Evolutionary conservation across 2,113 vertebrate species (phyloP), one percentile per base, ranked within the genome.

Genomic region (Polypterus bichir): DNA sequence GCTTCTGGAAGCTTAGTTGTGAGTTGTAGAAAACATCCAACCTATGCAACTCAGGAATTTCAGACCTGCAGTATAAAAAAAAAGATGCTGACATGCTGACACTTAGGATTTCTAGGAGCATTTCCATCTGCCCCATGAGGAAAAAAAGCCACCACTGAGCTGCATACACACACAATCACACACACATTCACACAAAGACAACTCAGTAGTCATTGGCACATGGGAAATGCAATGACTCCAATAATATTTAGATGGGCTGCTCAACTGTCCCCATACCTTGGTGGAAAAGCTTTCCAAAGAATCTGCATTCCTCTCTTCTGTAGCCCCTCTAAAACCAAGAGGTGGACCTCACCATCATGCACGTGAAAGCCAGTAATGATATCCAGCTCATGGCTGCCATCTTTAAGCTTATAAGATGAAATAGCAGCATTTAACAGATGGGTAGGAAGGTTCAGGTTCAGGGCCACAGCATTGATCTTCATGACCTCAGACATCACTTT

Each of bases 251-350:
- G 9, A 27, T 4, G 9, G 7, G 46, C n/a, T 45, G 45, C n/a
- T 27, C 27, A 27, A 27, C 27, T 27, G 27, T 27, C 27, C 27
- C 54, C 62, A 9, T 59, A 68, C 69, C 69, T 66, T 60, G 3
- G 63, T 10, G 79, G 76, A 44, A 77, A 64, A 6, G 65, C 73
- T 5, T 86, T 79, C 88, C 88, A 89, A 3, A 93, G 74, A 61
- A 9, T 76, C 75, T 49, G 79, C 57, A 92, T 68, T 57, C 84
- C 87, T 63, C 73, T 73, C n/a, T 81, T 68, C 48, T 77, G 88
- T 65, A 92, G 66, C 55, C 92, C 92, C 72, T 93, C 91, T 48
- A 93, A 72, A 57, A 92, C 62, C 61, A 92, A 78, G 51, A 94
- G 73, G 72, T 93, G 86, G 9, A 67, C 63, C 66, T 27, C 65